phyloP scores from a whole-genome alignment of 2,797 vertebrate species.

The Esox masquinongy region DNA sequence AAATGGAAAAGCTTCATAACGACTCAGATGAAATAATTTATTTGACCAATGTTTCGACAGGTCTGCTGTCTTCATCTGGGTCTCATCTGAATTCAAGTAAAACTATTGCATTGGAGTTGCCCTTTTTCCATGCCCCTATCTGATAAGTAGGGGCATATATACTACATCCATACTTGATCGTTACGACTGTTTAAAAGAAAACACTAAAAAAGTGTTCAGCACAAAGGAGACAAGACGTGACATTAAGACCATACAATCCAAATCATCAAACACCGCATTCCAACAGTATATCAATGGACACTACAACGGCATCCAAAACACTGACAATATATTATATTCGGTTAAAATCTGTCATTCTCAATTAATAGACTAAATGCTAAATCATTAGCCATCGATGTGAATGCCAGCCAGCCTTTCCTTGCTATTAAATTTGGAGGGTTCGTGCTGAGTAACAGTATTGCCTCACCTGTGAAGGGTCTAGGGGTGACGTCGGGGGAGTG shows the following conservation, averaged over 20 bases:
- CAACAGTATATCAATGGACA: not conserved
- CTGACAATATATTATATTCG: not conserved
- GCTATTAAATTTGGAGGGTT: not conserved
- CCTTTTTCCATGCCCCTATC: not conserved
- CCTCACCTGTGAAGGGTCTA: conserved; percentile 90
- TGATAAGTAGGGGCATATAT: not conserved
- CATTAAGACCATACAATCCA: not conserved
- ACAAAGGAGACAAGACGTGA: not conserved
- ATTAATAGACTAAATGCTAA: not conserved
- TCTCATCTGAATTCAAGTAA: not conserved
- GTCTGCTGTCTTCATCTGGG: not conserved
- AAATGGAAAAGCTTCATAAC: not conserved
- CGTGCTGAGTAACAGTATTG: not conserved
- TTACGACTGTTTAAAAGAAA: not conserved
- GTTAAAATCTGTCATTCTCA: not conserved
- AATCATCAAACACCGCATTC: not conserved
- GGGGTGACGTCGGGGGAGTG: conserved; percentile 68
- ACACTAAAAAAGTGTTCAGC: not conserved
- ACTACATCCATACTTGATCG: not conserved
- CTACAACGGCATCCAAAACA: not conserved
- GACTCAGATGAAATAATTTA: not conserved
- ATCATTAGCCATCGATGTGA: not conserved
- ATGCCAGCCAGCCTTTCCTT: not conserved
- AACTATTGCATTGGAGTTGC: not conserved
- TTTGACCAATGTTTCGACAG: not conserved